These are phyloP conservation scores for Dromius quadrimaculatus DNA, from an alignment of 2,888 invertebrate genomes.

Conservation along the genomic window DNA sequence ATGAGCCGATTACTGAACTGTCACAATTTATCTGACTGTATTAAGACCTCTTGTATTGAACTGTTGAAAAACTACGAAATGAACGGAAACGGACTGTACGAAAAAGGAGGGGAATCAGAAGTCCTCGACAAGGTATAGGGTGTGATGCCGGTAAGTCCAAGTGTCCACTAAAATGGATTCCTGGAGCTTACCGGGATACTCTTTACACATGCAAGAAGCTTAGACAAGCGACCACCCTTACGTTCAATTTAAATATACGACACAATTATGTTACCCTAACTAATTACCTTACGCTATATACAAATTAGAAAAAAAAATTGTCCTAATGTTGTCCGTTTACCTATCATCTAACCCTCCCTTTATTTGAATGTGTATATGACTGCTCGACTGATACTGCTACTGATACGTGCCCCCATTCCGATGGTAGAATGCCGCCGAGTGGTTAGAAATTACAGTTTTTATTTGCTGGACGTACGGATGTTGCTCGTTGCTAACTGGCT, in stretches of 20 bases:
- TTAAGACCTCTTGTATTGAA: too few species aligned
- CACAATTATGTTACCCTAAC: slow-evolving; percentile 45
- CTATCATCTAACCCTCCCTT: slow-evolving; percentile 43
- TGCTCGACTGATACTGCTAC: slow-evolving; percentile 32
- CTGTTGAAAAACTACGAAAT: background rate
- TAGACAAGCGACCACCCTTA: slow-evolving; percentile 47
- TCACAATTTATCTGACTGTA: too few species aligned
- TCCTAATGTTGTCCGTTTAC: slow-evolving; percentile 44
- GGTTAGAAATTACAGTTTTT: slow-evolving; percentile 27
- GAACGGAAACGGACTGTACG: slow-evolving; percentile 3
- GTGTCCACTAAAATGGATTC: too few species aligned
- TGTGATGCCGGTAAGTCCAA: slow-evolving; percentile 48
- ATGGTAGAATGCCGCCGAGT: slow-evolving; percentile 9
- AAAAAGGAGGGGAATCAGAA: slow-evolving; percentile 63
- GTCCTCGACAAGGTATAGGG: slow-evolving; percentile 63
- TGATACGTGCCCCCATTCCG: slow-evolving; percentile 25
- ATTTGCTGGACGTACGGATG: slow-evolving; percentile 4
- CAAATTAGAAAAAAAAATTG: slow-evolving; percentile 47
- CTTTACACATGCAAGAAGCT: slow-evolving; percentile 47
- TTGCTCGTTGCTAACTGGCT: background rate
- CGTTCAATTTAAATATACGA: slow-evolving; percentile 39
- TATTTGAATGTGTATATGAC: slow-evolving; percentile 16
- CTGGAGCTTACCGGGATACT: background rate
- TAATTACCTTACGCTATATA: slow-evolving; percentile 47
- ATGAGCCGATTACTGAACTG: too few species aligned